These are phyloP conservation scores for Anabacerthia variegaticeps DNA, from an alignment of 2,797 vertebrate genomes.

Conservation along the genomic window DNA sequence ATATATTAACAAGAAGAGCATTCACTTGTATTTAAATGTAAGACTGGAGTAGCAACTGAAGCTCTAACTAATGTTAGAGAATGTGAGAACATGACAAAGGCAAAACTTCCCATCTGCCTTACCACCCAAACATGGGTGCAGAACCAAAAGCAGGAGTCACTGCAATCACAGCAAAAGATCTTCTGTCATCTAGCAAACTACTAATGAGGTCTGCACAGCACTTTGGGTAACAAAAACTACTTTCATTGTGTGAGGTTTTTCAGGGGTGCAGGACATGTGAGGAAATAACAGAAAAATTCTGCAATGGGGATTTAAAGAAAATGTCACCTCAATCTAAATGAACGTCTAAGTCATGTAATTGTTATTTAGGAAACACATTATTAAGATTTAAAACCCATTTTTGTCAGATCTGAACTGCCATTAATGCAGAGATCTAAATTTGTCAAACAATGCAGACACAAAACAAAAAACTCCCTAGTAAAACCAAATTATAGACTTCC, in stretches of 20 bases:
- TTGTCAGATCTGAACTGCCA: not conserved
- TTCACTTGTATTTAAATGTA: not conserved
- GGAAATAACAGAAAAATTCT: not conserved
- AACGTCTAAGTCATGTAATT: not conserved
- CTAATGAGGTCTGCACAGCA: not conserved
- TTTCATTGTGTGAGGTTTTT: not conserved
- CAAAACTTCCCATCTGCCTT: not conserved
- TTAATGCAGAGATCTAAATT: not conserved
- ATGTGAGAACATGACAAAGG: not conserved
- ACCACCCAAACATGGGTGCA: not conserved
- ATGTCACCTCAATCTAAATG: not conserved
- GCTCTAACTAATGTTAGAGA: not conserved
- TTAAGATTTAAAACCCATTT: not conserved
- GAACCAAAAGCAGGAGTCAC: not conserved
- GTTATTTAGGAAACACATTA: not conserved
- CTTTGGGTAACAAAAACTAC: not conserved
- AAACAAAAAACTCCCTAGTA: not conserved
- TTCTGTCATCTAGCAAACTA: not conserved
- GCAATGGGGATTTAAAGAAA: not conserved
- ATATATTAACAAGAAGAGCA: not conserved
- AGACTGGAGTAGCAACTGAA: not conserved
- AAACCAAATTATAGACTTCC: not conserved
- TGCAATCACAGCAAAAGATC: not conserved
- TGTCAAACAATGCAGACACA: not conserved
- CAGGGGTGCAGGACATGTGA: not conserved